Base-by-base conservation (phyloP, 2,113 vertebrate genomes). In the Phalacrocorax pelagicus region DNA sequence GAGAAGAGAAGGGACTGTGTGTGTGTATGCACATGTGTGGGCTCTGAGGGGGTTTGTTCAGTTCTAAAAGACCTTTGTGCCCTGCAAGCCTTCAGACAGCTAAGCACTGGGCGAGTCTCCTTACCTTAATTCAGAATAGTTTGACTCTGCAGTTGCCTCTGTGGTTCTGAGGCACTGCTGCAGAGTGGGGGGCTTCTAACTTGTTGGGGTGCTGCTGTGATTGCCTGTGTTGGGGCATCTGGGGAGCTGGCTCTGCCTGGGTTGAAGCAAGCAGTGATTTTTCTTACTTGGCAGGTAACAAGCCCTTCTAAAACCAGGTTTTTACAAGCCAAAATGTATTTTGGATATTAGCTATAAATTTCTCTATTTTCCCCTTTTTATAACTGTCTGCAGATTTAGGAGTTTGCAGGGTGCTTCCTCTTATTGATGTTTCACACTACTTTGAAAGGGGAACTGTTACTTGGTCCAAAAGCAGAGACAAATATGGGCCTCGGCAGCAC, bases 1-100 rank as follows among this genome's bases (percentile, higher is more conserved):
- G 73, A 75, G 63, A 92, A 90, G 80, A 91, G 83, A 96, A 87
- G 78, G 70, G 34, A 24, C 86, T 92, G 85, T 74, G 81, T 79
- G 81, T 79, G 61, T n/a, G 18, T 5, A 2, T 27, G 87, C 72
- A 49, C 73, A 29, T 40, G 61, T 95, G 92, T 89, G 86, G 91
- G 94, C 86, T 66, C 86, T 85, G 92, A 84, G 55, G 11, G 86
- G n/a, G 19, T 83, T 90, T 88, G 88, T 90, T 93, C 75, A 5
- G 19, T 34, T 88, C 67, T 94, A 19, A 90, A 92, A 86, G 88
- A 93, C 42, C 47, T 83, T 96, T 92, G 79, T 92, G 71, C 51
- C 75, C 79, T 83, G 49, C 26, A 22, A 77, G 90, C 54, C 82
- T 80, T 82, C 66, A 36, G 74, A 22, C 44, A 72, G 44, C 55